Evolutionary conservation across 1,140 invertebrate species (phyloP), one percentile per base, ranked within the genome.

Genomic region (Euwallacea fornicatus): DNA sequence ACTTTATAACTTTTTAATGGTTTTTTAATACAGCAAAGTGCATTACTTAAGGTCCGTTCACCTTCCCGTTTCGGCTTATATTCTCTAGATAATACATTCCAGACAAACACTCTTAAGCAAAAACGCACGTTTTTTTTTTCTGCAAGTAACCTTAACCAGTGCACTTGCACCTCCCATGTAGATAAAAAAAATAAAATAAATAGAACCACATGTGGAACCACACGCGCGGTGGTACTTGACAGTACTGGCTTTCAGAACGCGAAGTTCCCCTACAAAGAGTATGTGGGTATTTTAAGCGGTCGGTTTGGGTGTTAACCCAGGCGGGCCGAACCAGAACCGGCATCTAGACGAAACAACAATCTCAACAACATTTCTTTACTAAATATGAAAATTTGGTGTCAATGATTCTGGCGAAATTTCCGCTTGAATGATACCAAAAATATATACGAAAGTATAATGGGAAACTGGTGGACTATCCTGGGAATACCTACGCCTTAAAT

Each of bases 241-340:
- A 50, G 13, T 50, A 50, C 46, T 50, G 46, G 46, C 46, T 50
- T 50, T 50, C 46, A 10, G 13, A 50, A 13, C 46, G 3, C 46
- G 13, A 50, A 11, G 46, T 50, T 50, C 46, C 46, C 46, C 46
- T 50, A 50, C 46, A 6, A 50, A 50, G 46, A 10, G 3, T 50
- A 50, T 50, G 46, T 50, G 46, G 46, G 46, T 50, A 50, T 50
- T 50, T 50, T 50, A 50, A 50, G 46, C 46, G 46, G 46, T 50
- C 46, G 46, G 46, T 50, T 50, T 50, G 46, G 46, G 46, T 50
- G 9, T 2, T 50, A 50, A 50, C 21, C 21, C 21, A 13, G 46
- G 9, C 46, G 46, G 46, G 13, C 46, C 46, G 7, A 50, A 50
- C 46, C 46, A 50, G 46, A 50, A 50, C 46, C 46, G 2, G 46